A percentile compares a stretch with the other conserved stretches of the same genome.
These are phyloP conservation scores for Nomada flava DNA, from an alignment of 2,888 invertebrate genomes.

Conservation along the genomic window DNA sequence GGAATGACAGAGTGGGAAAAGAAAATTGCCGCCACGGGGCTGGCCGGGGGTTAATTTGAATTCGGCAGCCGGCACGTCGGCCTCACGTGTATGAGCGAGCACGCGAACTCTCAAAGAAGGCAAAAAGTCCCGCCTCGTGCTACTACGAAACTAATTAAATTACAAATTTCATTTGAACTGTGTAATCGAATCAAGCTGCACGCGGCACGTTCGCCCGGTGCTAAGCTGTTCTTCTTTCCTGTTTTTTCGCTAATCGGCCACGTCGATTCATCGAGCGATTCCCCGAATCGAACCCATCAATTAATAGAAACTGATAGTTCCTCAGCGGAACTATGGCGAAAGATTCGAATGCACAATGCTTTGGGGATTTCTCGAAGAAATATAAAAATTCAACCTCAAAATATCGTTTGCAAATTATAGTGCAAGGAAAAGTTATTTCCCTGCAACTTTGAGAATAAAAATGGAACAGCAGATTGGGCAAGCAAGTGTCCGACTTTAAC, in stretches of 20 bases:
- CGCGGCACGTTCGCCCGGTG: slow-evolving; percentile 14
- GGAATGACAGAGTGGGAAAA: slow-evolving; percentile 66
- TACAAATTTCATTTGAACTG: slow-evolving; percentile 67
- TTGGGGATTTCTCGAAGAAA: too few species aligned
- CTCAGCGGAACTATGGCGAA: too few species aligned
- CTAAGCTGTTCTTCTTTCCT: not conserved
- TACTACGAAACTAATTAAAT: slow-evolving; percentile 69
- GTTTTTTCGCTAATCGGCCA: not conserved
- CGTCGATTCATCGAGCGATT: not conserved
- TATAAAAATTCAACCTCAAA: too few species aligned
- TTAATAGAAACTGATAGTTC: not conserved
- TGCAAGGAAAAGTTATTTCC: too few species aligned
- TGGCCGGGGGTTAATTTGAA: slow-evolving; percentile 62
- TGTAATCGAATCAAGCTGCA: slow-evolving; percentile 65
- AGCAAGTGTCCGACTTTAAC: slow-evolving; percentile 24
- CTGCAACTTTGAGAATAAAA: too few species aligned
- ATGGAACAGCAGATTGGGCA: not conserved
- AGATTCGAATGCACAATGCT: too few species aligned
- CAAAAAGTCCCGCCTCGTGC: slow-evolving; percentile 54
- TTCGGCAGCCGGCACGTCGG: slow-evolving; percentile 55
- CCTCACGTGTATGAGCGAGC: slow-evolving; percentile 62
- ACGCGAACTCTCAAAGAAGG: slow-evolving; percentile 68
- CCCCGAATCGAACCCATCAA: not conserved
- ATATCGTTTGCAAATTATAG: too few species aligned
- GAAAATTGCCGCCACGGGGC: slow-evolving; percentile 58